A percentile compares a stretch with the other conserved stretches of the same genome.
phyloP scores from a whole-genome alignment of 2,113 vertebrate genomes.

The Osmerus eperlanus region DNA sequence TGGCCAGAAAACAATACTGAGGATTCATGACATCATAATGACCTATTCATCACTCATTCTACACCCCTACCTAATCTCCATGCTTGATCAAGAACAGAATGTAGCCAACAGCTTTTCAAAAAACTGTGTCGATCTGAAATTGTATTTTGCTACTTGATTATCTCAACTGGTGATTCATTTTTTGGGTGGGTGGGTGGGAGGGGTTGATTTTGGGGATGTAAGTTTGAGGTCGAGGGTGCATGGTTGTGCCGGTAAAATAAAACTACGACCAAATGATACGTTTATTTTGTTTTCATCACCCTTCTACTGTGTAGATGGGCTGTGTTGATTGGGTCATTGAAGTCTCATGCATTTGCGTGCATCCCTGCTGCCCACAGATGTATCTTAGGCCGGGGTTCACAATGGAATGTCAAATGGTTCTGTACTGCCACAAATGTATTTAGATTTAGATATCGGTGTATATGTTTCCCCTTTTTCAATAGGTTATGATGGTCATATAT shows the following conservation, averaged over 20 bases:
- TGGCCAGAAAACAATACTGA: constrained; percentile 9
- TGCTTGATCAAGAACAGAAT: constrained; percentile 11
- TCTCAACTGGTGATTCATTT: constrained; percentile 8
- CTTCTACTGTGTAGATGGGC: constrained; percentile 61
- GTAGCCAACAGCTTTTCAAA: background rate
- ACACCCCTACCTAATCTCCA: too few relatives aligned
- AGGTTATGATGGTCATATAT: constrained; percentile 65
- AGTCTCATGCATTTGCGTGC: constrained; percentile 11
- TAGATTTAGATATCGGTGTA: constrained; percentile 69
- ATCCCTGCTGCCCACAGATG: constrained; percentile 52
- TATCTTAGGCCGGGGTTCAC: constrained; percentile 68
- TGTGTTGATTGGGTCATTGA: constrained; percentile 6
- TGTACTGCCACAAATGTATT: constrained; percentile 73
- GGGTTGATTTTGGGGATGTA: background rate
- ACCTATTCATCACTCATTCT: too few relatives aligned
- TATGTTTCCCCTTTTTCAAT: constrained; percentile 63
- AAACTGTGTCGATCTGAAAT: background rate
- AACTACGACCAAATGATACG: background rate
- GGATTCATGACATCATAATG: background rate
- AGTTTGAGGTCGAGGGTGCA: too few relatives aligned
- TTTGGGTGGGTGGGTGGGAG: background rate
- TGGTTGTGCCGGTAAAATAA: background rate
- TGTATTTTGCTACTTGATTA: constrained; percentile 12
- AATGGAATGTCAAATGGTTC: constrained; percentile 72
- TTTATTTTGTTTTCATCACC: constrained; percentile 6